These are phyloP conservation scores for Tetragnatha versicolor DNA, from an alignment of 1,140 invertebrate genomes.

Conservation along the genomic window DNA sequence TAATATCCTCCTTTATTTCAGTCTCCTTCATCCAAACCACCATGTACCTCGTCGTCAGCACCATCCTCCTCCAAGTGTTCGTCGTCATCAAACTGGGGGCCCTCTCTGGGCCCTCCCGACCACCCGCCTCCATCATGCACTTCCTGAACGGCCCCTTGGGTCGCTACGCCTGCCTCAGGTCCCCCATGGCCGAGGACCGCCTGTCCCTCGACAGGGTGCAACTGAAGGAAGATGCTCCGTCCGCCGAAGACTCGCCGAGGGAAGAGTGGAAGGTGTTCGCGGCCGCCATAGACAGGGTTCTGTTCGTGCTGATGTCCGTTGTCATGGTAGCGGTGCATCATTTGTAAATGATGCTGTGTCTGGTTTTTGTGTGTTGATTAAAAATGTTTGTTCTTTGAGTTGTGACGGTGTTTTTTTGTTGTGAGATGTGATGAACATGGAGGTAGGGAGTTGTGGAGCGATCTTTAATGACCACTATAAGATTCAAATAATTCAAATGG, in stretches of 20 bases:
- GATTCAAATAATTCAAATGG: neutral
- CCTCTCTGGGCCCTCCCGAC: slow-evolving; percentile 4
- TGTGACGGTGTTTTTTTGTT: neutral
- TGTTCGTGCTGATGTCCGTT: slow-evolving; percentile 21
- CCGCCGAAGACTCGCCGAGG: neutral
- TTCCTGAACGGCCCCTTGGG: slow-evolving; percentile 24
- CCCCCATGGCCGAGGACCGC: slow-evolving; percentile 5
- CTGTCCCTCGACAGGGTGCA: slow-evolving; percentile 6
- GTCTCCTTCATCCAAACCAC: slow-evolving; percentile 38
- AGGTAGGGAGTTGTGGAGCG: neutral
- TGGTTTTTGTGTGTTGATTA: neutral
- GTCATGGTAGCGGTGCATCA: slow-evolving; percentile 19
- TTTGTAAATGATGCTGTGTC: no score
- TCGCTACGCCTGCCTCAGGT: neutral
- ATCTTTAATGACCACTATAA: neutral
- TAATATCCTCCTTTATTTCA: neutral
- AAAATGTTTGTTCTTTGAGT: neutral
- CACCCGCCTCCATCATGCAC: neutral
- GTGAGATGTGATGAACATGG: no score
- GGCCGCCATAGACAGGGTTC: neutral
- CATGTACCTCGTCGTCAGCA: slow-evolving; percentile 23
- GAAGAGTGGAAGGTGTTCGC: slow-evolving; percentile 45
- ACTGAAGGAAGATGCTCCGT: slow-evolving; percentile 27
- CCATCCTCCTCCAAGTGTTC: slow-evolving; percentile 29
- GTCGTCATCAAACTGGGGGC: slow-evolving; percentile 14